Evolutionary conservation across 2,797 vertebrate species (phyloP).

Genomic region (Phrynocephalus vlangalii): DNA sequence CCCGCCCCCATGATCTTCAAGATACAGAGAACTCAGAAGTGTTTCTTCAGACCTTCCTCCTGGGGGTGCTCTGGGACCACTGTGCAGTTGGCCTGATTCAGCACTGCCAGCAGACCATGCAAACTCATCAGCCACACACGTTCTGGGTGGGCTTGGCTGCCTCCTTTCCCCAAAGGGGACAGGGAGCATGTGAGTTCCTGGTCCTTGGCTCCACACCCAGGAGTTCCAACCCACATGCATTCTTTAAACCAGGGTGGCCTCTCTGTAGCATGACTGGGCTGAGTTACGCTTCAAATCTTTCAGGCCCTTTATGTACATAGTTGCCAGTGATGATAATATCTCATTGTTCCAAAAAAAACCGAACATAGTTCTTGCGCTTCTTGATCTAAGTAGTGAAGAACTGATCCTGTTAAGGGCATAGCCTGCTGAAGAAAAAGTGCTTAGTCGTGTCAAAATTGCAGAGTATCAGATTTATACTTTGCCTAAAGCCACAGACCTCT

Average conservation of each 20-base stretch:
- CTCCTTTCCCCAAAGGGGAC: too few relatives aligned
- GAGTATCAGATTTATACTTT: neutral
- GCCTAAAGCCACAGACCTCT: neutral
- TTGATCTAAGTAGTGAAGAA: neutral
- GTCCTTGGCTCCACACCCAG: too few relatives aligned
- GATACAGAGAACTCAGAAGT: too few relatives aligned
- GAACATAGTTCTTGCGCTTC: neutral
- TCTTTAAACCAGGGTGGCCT: neutral
- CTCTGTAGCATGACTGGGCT: neutral
- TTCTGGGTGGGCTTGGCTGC: too few relatives aligned
- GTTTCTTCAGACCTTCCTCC: too few relatives aligned
- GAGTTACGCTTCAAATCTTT: neutral
- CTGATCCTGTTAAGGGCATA: neutral
- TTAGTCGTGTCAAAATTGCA: neutral
- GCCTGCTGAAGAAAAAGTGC: neutral
- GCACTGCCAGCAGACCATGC: too few relatives aligned
- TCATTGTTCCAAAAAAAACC: neutral
- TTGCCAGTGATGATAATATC: neutral
- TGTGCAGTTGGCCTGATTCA: too few relatives aligned
- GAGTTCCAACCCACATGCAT: neutral
- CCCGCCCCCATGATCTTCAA: neutral
- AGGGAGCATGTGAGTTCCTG: too few relatives aligned
- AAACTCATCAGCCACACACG: too few relatives aligned
- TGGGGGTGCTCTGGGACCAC: too few relatives aligned
- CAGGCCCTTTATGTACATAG: neutral